Evolutionary conservation across 2,888 invertebrate species (phyloP).

Genomic region (Lasiommata megera): DNA sequence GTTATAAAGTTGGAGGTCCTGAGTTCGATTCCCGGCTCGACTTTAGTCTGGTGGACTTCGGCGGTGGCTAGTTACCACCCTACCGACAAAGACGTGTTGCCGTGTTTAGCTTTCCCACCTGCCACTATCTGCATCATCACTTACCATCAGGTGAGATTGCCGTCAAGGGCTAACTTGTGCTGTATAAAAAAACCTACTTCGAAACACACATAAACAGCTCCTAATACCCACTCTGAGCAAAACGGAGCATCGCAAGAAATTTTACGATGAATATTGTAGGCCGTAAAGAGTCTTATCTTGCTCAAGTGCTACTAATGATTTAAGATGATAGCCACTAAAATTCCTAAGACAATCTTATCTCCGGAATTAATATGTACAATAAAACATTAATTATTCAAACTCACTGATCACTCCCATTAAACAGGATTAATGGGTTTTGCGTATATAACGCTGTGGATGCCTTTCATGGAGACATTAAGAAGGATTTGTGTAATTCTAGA

Average conservation of each 20-base stretch:
- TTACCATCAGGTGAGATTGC: no score
- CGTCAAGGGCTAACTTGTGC: no score
- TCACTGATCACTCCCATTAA: conserved; percentile 9
- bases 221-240: no score
- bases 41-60: no score
- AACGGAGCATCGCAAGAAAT: neutral
- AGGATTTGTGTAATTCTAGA: neutral
- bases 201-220: no score
- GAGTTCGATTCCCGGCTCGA: no score
- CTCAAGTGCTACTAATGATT: conserved; percentile 7
- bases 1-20: no score
- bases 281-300: neutral
- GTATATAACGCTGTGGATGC: conserved; percentile 3
- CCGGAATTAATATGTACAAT: conserved; percentile 5
- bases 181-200: no score
- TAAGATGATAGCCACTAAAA: conserved; percentile 3
- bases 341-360: conserved; percentile 4
- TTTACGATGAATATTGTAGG: neutral
- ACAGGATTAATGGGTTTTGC: conserved; percentile 8
- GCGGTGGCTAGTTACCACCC: no score
- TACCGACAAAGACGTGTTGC: no score
- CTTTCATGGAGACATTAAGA: neutral
- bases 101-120: no score
- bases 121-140: no score
- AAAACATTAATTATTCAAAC: conserved; percentile 14